Evolutionary conservation across 2,113 vertebrate species (phyloP).

Genomic region (Scartelaos histophorus): DNA sequence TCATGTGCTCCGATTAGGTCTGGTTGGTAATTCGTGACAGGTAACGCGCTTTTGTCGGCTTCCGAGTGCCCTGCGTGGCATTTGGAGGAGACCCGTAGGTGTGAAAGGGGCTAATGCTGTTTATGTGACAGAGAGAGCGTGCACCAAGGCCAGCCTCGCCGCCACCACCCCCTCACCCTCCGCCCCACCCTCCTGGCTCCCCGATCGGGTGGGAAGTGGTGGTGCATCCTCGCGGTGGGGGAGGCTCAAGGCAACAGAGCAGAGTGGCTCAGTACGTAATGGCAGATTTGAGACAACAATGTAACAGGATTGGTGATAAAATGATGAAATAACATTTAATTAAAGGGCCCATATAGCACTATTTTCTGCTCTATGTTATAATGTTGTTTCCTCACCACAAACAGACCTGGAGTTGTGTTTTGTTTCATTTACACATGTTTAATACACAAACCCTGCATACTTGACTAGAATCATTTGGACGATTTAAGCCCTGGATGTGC

Average conservation of each 20-base stretch:
- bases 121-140: constrained; percentile 9
- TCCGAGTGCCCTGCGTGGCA: background rate
- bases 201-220: background rate
- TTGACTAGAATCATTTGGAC: too few relatives aligned
- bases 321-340: too few relatives aligned
- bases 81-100: constrained; percentile 9
- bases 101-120: constrained; percentile 5
- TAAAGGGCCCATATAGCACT: too few relatives aligned
- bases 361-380: too few relatives aligned
- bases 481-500: too few relatives aligned
- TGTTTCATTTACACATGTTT: too few relatives aligned
- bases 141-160: background rate
- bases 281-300: constrained; percentile 5
- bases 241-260: background rate
- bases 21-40: constrained; percentile 18
- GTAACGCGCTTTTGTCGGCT: constrained; percentile 4
- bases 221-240: constrained; percentile 8
- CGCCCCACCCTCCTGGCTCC: background rate
- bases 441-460: too few relatives aligned
- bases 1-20: background rate
- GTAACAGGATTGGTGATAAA: background rate
- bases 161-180: background rate
- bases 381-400: too few relatives aligned
- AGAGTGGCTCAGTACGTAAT: constrained; percentile 3
- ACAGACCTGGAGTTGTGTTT: too few relatives aligned